Conservation (phyloP, 2,797 vertebrate species). For the Pangasius macronema region DNA sequence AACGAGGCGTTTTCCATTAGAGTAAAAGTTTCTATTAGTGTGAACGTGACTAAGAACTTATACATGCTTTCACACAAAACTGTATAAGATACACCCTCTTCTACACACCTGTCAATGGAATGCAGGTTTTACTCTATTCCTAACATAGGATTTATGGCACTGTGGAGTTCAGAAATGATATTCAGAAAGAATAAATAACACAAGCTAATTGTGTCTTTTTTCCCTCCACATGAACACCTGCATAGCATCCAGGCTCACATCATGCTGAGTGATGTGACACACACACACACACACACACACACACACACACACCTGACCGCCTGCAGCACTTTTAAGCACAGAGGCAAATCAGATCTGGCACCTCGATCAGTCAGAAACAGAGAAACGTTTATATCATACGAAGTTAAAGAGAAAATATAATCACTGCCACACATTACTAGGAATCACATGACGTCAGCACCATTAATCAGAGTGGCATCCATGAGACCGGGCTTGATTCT, state of each 20-base stretch:
- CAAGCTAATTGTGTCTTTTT: neutral
- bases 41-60: neutral
- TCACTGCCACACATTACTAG: neutral
- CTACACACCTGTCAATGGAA: constrained; percentile 23
- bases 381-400: neutral
- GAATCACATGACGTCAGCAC: neutral
- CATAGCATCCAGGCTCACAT: neutral
- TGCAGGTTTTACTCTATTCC: neutral
- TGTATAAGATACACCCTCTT: constrained; percentile 4
- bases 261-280: neutral
- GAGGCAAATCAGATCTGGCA: neutral
- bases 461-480: neutral
- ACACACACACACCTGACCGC: constrained; percentile 16
- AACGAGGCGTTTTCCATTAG: neutral
- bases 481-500: neutral
- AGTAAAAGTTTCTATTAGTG: neutral
- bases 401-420: neutral
- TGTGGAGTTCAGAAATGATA: neutral
- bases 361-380: neutral
- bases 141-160: neutral
- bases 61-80: neutral
- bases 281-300: neutral
- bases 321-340: neutral
- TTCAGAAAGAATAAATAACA: neutral
- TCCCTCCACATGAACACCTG: neutral